Evolutionary conservation across 2,113 vertebrate species (phyloP).

Genomic region (Coturnix japonica): DNA sequence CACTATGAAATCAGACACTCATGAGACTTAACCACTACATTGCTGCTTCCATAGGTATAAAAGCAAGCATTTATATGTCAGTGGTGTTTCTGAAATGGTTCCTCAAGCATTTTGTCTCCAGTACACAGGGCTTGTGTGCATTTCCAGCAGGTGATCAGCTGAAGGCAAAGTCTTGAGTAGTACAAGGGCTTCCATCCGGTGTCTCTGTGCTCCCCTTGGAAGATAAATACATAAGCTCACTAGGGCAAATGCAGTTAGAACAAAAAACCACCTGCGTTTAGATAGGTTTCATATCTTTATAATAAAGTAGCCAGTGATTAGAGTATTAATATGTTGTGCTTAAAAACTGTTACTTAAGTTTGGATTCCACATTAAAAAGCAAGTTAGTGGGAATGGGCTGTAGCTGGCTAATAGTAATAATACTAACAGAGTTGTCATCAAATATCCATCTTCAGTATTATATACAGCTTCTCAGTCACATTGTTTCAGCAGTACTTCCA

Average conservation of each 20-base stretch:
- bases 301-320: background rate
- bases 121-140: background rate
- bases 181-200: background rate
- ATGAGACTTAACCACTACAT: fast-evolving
- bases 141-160: background rate
- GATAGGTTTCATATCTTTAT: background rate
- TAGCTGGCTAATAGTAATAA: background rate
- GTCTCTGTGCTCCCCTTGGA: background rate
- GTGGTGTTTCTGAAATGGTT: background rate
- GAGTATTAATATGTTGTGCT: background rate
- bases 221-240: background rate
- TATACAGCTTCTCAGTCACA: background rate
- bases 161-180: background rate
- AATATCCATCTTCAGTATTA: background rate
- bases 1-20: fast-evolving
- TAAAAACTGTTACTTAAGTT: background rate
- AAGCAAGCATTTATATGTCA: fast-evolving
- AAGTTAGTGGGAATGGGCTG: background rate
- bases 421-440: background rate
- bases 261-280: background rate
- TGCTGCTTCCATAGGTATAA: background rate
- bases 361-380: background rate
- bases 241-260: background rate
- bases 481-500: background rate
- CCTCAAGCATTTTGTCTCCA: background rate